Percentiles rank a stretch among this genome's conserved stretches.
phyloP scores from a whole-genome alignment of 2,888 invertebrate genomes.

The Altica lythri region DNA sequence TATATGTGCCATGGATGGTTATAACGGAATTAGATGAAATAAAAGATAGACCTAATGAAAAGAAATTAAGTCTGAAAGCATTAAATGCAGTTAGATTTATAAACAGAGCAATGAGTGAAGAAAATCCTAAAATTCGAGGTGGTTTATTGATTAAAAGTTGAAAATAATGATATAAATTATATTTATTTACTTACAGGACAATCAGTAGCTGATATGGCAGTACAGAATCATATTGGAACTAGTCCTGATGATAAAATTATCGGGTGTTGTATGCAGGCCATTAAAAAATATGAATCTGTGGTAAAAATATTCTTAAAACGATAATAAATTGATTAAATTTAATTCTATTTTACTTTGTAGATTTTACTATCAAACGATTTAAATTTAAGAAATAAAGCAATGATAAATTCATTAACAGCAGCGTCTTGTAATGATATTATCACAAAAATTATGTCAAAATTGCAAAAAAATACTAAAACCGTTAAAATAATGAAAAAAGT shows the following conservation, averaged over 20 bases:
- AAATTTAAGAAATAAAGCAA: conserved; percentile 64
- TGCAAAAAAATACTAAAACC: conserved; percentile 32
- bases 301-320: conserved; percentile 49
- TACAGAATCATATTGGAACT: conserved; percentile 61
- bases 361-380: conserved; percentile 64
- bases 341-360: conserved; percentile 51
- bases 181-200: conserved; percentile 65
- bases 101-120: conserved; percentile 58
- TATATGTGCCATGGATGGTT: conserved; percentile 66
- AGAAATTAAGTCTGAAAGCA: conserved; percentile 25
- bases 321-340: not conserved
- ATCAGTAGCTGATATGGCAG: conserved; percentile 61
- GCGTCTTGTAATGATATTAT: conserved; percentile 46
- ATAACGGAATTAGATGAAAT: conserved; percentile 64
- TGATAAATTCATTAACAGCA: conserved; percentile 57
- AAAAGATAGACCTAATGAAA: conserved; percentile 52
- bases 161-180: not conserved
- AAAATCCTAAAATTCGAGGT: conserved; percentile 47
- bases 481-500: conserved; percentile 43
- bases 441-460: conserved; percentile 35
- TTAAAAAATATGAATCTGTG: conserved; percentile 60
- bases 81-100: conserved; percentile 60
- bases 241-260: conserved; percentile 65
- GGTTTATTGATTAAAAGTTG: not conserved
- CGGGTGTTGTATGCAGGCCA: conserved; percentile 63